Evolutionary conservation across 2,888 invertebrate species (phyloP), one percentile per base, ranked within the genome.

Genomic region (Ditula angustiorana): DNA sequence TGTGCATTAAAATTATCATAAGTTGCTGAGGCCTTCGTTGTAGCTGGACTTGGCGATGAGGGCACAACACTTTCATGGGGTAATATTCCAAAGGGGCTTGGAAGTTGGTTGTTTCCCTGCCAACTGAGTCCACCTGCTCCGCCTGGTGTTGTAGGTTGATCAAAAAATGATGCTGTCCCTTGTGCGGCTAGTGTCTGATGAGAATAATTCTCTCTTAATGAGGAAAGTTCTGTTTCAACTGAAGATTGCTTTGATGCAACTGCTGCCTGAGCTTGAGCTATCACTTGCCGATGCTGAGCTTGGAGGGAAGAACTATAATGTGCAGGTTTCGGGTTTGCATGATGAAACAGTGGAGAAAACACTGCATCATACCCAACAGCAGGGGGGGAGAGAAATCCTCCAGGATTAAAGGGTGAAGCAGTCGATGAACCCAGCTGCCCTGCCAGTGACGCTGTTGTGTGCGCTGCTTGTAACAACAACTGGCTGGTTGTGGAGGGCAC

Each of bases 311-410:
- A 92, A 85, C 95, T 95, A 82, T 96, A 96, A 81, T 95, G 95
- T 69, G 96, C 95, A 74, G 96, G 96, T 85, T 96, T 96, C 10
- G 95, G 94, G 72, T 95, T 95, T 59, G 95, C 95, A 92, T 96
- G 96, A 85, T 97, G 97, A 87, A 97, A 97, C 69, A 97, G 88
- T 68, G 97, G 97, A 72, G 96, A 95, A 82, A 97, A 97, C 64
- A 97, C 96, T 74, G 96, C 94, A 84, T 97, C 97, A 86, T 97
- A 97, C 74, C 95, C 95, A 67, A 96, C 96, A 37, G 96, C 94
- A 66, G 96, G 95, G 52, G 96, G 95, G 50, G 96, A 95, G 46
- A 97, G 89, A 82, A 96, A 96, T 71, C 95, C 95, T 73, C 95
- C 95, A 52, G 96, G 95, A 81, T 95, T 95, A 79, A 95, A 95